phyloP scores from a whole-genome alignment of 2,888 invertebrate genomes.

The Ophioninae sp. region DNA sequence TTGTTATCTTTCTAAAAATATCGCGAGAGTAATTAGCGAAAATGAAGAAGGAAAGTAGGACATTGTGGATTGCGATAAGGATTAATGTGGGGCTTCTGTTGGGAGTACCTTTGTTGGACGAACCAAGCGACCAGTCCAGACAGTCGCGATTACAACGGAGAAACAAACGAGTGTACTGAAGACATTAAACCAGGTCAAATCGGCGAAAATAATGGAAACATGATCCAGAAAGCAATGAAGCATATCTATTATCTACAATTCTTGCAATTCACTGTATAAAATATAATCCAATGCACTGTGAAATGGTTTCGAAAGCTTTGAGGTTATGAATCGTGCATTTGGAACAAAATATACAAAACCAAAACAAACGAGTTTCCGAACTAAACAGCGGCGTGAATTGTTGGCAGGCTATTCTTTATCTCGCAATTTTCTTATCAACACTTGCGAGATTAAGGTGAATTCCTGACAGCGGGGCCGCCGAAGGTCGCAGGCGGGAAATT shows the following conservation, averaged over 20 bases:
- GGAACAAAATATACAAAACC: neutral
- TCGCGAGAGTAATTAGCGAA: neutral
- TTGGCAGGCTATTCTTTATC: constrained; percentile 25
- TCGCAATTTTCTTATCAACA: constrained; percentile 18
- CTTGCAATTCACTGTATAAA: constrained; percentile 2
- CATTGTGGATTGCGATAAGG: neutral
- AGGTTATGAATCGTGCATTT: constrained; percentile 29
- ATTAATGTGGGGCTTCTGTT: neutral
- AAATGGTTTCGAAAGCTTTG: constrained; percentile 34
- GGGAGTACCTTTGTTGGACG: constrained; percentile 46
- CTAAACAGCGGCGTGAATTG: neutral
- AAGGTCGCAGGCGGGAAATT: constrained; percentile 50
- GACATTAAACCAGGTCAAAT: constrained; percentile 63
- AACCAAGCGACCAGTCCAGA: constrained; percentile 41
- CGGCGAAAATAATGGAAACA: constrained; percentile 60
- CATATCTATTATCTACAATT: constrained; percentile 51
- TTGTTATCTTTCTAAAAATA: constrained; percentile 35
- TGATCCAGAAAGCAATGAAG: constrained; percentile 61
- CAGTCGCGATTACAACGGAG: constrained; percentile 53
- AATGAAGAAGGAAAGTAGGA: neutral
- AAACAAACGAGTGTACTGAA: constrained; percentile 59
- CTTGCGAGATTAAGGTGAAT: constrained; percentile 8
- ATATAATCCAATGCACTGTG: neutral
- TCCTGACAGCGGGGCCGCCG: neutral
- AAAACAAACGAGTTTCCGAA: constrained; percentile 26